Evolutionary conservation across 2,888 invertebrate species (phyloP).

Genomic region (Chrysolina haemoptera): DNA sequence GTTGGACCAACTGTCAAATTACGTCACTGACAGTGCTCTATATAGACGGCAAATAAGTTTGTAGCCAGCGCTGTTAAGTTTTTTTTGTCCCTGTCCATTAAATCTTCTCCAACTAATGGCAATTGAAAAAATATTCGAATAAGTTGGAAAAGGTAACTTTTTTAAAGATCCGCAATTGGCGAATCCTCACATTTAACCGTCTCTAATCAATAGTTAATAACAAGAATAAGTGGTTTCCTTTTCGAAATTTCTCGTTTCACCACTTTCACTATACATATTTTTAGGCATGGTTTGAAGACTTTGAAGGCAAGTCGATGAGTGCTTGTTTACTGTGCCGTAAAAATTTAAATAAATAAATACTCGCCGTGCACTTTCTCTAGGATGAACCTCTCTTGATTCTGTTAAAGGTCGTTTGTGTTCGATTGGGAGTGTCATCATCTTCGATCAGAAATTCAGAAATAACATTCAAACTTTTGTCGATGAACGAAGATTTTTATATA

Average conservation of each 20-base stretch:
- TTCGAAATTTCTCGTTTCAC: constrained; percentile 28
- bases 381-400: constrained; percentile 21
- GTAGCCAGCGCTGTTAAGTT: too few species aligned
- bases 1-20: too few species aligned
- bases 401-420: constrained; percentile 10
- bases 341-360: constrained; percentile 24
- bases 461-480: not conserved
- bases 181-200: too few species aligned
- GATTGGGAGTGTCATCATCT: constrained; percentile 1
- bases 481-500: not conserved
- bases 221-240: constrained; percentile 13
- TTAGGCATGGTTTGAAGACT: constrained; percentile 31
- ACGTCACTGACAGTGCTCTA: too few species aligned
- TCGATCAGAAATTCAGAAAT: not conserved
- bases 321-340: constrained; percentile 24
- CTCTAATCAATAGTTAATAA: not conserved
- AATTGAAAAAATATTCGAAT: too few species aligned
- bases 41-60: too few species aligned
- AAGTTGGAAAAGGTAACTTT: too few species aligned
- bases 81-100: too few species aligned
- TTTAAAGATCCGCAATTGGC: too few species aligned
- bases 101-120: too few species aligned
- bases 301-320: constrained; percentile 35
- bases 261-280: constrained; percentile 42
- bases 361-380: constrained; percentile 35